These are phyloP conservation scores for Okapia johnstoni DNA, from an alignment of 2,113 vertebrate species.

Conservation along the genomic window DNA sequence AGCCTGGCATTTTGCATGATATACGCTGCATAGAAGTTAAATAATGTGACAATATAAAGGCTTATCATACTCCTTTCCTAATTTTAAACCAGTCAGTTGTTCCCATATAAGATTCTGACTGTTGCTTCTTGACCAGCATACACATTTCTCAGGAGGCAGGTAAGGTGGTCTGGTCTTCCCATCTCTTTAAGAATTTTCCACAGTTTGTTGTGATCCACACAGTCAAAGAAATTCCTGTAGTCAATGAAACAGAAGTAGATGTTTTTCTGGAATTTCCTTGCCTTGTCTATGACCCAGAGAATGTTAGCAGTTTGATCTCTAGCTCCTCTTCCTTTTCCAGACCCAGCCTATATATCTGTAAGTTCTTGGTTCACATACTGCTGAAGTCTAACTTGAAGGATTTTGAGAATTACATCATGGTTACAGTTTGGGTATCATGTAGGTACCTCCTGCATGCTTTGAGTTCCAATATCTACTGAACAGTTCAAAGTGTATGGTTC, in stretches of 20 bases:
- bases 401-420: background rate
- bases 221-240: background rate
- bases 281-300: background rate
- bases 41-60: background rate
- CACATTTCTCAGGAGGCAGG: background rate
- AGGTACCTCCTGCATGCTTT: background rate
- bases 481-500: background rate
- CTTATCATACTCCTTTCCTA: background rate
- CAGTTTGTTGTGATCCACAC: background rate
- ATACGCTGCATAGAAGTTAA: background rate
- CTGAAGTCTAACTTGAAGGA: background rate
- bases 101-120: background rate
- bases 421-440: background rate
- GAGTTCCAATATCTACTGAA: background rate
- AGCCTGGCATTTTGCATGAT: background rate
- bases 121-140: background rate
- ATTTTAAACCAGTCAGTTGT: background rate
- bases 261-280: background rate
- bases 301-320: background rate
- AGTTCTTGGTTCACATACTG: background rate
- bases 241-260: background rate
- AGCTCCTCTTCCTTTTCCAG: background rate
- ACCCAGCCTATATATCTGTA: background rate
- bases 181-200: background rate
- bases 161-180: background rate